Conservation (phyloP, 2,888 invertebrate species). For the Lucinisca nassula region DNA sequence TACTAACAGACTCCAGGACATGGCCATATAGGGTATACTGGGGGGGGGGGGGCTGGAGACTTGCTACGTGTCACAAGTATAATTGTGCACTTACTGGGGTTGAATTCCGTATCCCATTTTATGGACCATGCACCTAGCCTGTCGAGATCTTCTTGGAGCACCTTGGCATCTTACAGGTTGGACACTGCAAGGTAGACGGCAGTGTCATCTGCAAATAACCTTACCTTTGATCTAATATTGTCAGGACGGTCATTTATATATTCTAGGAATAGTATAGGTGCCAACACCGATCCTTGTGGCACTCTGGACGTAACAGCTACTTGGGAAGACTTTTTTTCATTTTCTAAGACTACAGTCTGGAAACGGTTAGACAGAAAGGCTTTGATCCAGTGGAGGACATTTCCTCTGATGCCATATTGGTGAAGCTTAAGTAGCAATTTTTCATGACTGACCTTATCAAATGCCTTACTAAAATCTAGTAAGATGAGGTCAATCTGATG, state of each 20-base stretch:
- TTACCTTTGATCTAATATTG: neutral
- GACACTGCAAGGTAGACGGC: too few species aligned
- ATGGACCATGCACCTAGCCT: neutral
- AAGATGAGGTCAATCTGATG: constrained; percentile 9
- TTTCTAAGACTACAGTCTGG: neutral
- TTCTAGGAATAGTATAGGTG: constrained; percentile 22
- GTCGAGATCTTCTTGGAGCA: neutral
- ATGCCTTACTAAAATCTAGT: constrained; percentile 29
- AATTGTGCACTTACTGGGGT: constrained; percentile 11
- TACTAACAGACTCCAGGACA: neutral
- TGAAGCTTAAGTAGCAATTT: neutral
- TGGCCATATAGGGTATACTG: neutral
- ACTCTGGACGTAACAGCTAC: neutral
- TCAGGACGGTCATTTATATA: constrained; percentile 32
- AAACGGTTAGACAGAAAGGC: neutral
- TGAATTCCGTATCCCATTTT: constrained; percentile 29
- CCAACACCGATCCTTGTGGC: constrained; percentile 40
- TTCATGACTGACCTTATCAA: constrained; percentile 19
- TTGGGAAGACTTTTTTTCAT: neutral
- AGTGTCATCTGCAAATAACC: constrained; percentile 38
- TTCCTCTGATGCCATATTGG: constrained; percentile 6
- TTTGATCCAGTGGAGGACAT: neutral
- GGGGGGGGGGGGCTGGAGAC: neutral
- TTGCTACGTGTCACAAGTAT: constrained; percentile 3
- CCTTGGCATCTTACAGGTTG: neutral